Conservation (phyloP, 37 sponge, comb jelly and placozoan genomes). For the Ianthella basta region DNA sequence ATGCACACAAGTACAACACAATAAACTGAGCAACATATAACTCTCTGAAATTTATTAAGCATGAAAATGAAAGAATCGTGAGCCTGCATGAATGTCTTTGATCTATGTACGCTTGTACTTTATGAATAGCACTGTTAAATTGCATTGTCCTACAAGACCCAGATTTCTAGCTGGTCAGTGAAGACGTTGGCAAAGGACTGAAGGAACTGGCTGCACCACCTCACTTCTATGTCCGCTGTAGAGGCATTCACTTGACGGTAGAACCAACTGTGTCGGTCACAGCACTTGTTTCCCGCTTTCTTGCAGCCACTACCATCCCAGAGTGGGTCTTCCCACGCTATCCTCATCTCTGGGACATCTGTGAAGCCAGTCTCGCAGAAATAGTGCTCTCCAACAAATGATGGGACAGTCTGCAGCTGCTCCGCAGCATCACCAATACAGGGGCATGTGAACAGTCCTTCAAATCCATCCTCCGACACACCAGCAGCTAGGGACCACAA, state of each 20-base stretch:
- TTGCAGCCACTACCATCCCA: slow-evolving; percentile 20
- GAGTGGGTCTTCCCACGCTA: slow-evolving; percentile 10
- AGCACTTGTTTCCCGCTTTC: background rate
- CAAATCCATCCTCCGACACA: background rate
- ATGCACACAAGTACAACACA: no score
- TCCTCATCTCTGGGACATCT: background rate
- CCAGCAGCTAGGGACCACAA: slow-evolving; percentile 13
- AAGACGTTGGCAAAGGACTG: background rate
- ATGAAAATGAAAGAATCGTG: no score
- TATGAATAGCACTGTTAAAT: no score
- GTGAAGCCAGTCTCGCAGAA: slow-evolving; percentile 2
- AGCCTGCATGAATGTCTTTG: no score
- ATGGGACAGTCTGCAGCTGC: background rate
- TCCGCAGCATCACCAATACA: background rate
- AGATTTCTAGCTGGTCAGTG: slow-evolving; percentile 13
- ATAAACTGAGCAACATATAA: no score
- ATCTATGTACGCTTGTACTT: no score
- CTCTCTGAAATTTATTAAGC: no score
- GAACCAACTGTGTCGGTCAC: slow-evolving; percentile 9
- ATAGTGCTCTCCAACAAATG: background rate
- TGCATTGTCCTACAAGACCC: slow-evolving; percentile 2
- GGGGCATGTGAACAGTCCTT: background rate
- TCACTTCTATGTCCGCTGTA: background rate
- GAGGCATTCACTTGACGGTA: background rate
- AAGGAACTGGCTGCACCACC: background rate